Percentiles rank a stretch among this genome's conserved stretches.
Conservation (phyloP, 2,888 invertebrate genomes). For the Barypeithes pellucidus region DNA sequence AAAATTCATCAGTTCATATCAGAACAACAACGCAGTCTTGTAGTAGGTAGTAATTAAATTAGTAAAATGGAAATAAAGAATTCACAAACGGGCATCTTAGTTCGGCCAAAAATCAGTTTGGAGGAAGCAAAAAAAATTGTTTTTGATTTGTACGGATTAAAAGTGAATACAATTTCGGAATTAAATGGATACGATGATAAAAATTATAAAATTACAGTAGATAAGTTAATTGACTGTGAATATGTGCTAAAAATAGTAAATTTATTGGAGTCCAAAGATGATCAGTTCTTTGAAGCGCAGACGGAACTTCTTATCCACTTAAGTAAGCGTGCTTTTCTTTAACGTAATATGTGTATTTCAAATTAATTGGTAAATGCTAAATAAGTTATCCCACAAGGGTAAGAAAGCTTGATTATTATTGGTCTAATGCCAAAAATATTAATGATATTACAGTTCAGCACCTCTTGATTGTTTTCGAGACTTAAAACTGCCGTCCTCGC, state of each 20-base stretch:
- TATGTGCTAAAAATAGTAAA: slow-evolving; percentile 90
- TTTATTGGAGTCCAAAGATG: slow-evolving; percentile 83
- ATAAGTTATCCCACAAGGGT: no score
- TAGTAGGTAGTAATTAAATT: background rate
- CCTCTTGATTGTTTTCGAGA: no score
- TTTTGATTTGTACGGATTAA: slow-evolving; percentile 77
- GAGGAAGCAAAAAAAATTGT: slow-evolving; percentile 74
- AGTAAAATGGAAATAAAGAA: background rate
- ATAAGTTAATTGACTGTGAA: slow-evolving; percentile 73
- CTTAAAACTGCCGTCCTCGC: no score
- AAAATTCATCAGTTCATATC: no score
- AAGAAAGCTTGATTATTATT: no score
- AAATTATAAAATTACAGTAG: slow-evolving; percentile 80
- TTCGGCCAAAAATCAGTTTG: slow-evolving; percentile 55
- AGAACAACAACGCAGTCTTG: background rate
- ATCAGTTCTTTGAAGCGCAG: slow-evolving; percentile 81
- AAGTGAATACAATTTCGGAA: slow-evolving; percentile 74
- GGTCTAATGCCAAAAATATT: no score
- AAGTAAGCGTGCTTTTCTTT: slow-evolving; percentile 70
- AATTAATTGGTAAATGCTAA: no score
- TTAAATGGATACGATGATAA: slow-evolving; percentile 86
- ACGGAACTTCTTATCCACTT: slow-evolving; percentile 82
- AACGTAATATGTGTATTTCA: no score
- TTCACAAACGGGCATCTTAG: background rate
- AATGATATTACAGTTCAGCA: no score